phyloP scores from a whole-genome alignment of 2,113 vertebrate genomes.

The Petaurus breviceps region DNA sequence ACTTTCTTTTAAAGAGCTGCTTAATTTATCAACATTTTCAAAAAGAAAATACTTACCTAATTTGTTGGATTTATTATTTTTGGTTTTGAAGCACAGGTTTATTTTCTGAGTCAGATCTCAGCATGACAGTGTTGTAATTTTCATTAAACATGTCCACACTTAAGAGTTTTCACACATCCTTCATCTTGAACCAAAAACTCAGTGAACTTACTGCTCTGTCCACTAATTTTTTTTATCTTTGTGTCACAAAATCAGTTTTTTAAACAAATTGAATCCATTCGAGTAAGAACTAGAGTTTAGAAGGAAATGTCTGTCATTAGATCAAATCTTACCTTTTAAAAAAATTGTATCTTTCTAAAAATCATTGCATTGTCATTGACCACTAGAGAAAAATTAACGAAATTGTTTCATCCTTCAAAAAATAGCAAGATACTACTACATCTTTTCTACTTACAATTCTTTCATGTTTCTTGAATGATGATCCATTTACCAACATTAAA shows the following conservation, averaged over 20 bases:
- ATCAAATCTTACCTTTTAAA: conserved; percentile 44
- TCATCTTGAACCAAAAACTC: conserved; percentile 9
- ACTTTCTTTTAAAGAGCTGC: neutral
- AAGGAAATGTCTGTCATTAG: conserved; percentile 29
- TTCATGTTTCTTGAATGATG: neutral
- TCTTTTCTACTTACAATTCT: neutral
- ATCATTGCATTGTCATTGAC: neutral
- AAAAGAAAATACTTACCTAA: neutral
- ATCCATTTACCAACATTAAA: neutral
- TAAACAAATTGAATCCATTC: conserved; percentile 10
- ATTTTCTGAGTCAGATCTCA: neutral
- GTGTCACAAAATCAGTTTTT: neutral
- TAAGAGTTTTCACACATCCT: conserved; percentile 4
- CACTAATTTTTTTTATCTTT: conserved; percentile 18
- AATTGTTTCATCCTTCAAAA: conserved; percentile 35
- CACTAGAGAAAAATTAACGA: conserved; percentile 43
- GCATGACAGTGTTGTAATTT: neutral
- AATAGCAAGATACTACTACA: conserved; percentile 15
- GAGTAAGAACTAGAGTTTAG: conserved; percentile 10
- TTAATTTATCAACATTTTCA: conserved; percentile 4
- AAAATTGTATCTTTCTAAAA: neutral
- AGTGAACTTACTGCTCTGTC: neutral
- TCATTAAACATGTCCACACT: neutral
- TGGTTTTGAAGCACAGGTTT: neutral
- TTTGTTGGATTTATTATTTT: neutral